Evolutionary conservation across 2,797 vertebrate genomes (phyloP).

Genomic region (Crenuchus spilurus): DNA sequence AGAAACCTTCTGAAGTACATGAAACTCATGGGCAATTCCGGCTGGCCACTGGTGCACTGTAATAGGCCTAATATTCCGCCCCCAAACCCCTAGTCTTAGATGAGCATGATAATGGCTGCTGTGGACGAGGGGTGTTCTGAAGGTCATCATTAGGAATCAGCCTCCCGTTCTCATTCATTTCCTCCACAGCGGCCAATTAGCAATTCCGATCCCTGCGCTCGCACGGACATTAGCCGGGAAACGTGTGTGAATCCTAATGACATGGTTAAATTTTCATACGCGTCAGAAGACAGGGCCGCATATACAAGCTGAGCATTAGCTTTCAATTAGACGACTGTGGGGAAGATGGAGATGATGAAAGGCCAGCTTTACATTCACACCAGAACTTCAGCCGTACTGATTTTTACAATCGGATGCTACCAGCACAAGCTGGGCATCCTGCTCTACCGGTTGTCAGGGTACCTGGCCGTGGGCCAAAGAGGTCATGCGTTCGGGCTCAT

Average conservation of each 20-base stretch:
- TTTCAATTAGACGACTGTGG: slow-evolving; percentile 65
- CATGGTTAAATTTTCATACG: slow-evolving; percentile 78
- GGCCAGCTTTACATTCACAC: not conserved
- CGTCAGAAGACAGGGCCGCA: slow-evolving; percentile 71
- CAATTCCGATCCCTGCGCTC: slow-evolving; percentile 66
- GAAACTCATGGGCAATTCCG: not conserved
- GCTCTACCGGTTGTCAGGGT: not conserved
- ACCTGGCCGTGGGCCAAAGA: not conserved
- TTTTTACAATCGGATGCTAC: not conserved
- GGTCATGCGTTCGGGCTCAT: not conserved
- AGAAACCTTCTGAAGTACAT: not conserved
- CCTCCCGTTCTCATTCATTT: slow-evolving; percentile 75
- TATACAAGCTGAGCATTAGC: slow-evolving; percentile 71
- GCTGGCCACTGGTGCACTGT: not conserved
- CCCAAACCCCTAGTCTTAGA: slow-evolving; percentile 64
- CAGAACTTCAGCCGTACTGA: not conserved
- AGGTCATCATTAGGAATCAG: slow-evolving; percentile 78
- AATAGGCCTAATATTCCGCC: slow-evolving; percentile 15
- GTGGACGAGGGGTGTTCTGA: slow-evolving; percentile 63
- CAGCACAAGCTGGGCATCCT: not conserved
- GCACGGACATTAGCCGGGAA: slow-evolving; percentile 68
- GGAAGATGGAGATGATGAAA: not conserved
- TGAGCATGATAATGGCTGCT: slow-evolving; percentile 71
- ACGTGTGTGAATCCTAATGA: slow-evolving; percentile 78
- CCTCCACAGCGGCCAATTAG: slow-evolving; percentile 73